Conservation (phyloP, 1,140 invertebrate species). For the Atopsyche davidsoni region DNA sequence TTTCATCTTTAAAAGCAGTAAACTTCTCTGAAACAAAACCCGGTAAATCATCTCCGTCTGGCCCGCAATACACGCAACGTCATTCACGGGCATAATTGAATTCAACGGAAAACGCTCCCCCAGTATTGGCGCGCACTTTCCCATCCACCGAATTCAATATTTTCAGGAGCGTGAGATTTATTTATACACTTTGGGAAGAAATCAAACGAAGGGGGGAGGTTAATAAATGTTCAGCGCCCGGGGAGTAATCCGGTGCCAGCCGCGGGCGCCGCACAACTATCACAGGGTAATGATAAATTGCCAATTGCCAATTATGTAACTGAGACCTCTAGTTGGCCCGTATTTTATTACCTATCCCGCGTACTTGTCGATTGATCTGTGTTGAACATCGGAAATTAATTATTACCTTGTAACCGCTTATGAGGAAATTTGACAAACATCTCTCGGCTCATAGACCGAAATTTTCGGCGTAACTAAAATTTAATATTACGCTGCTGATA, state of each 20-base stretch:
- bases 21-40: not conserved
- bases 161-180: conserved; percentile 19
- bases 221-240: conserved; percentile 26
- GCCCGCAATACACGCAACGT: conserved; percentile 8
- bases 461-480: too few species aligned
- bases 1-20: conserved; percentile 1
- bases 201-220: conserved; percentile 8
- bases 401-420: too few species aligned
- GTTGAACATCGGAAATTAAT: too few species aligned
- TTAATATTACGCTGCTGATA: too few species aligned
- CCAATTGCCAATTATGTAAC: too few species aligned
- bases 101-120: conserved; percentile 4
- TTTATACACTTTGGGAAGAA: conserved; percentile 19
- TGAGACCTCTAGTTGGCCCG: too few species aligned
- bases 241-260: conserved; percentile 28
- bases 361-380: too few species aligned
- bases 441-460: too few species aligned
- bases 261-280: too few species aligned
- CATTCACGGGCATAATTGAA: conserved; percentile 24
- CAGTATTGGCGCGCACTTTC: conserved; percentile 3
- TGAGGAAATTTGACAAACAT: too few species aligned
- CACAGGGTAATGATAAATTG: too few species aligned
- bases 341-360: too few species aligned
- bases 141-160: conserved; percentile 22
- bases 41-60: conserved; percentile 9